Evolutionary conservation across 2,888 invertebrate species (phyloP).

Genomic region (Pseudococcus longispinus): DNA sequence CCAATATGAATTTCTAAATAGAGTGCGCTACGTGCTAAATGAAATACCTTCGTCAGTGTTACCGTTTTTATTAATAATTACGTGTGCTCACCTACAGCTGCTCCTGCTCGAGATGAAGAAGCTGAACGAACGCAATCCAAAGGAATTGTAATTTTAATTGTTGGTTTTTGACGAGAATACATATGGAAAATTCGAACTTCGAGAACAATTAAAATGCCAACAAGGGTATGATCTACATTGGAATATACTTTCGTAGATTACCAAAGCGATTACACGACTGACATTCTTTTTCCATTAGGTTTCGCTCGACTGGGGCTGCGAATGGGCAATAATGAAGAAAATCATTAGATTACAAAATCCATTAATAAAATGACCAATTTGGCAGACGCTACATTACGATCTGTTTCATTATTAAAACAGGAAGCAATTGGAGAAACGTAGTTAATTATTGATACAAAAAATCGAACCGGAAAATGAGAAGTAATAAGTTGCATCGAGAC

Average conservation of each 20-base stretch:
- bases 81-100: background rate
- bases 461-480: background rate
- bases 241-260: background rate
- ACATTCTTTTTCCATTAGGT: conserved; percentile 2
- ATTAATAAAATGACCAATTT: background rate
- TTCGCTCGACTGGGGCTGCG: background rate
- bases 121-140: background rate
- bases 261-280: background rate
- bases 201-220: background rate
- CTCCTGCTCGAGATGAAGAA: background rate
- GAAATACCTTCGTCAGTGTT: background rate
- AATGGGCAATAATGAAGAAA: background rate
- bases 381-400: background rate
- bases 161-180: background rate
- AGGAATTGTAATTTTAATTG: background rate
- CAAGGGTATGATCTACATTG: background rate
- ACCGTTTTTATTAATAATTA: background rate
- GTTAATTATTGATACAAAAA: background rate
- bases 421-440: background rate
- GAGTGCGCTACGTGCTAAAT: background rate
- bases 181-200: background rate
- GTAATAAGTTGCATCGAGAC: background rate
- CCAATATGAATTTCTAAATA: background rate
- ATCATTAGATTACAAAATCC: background rate
- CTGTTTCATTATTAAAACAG: background rate